Evolutionary conservation across 37 sponge, comb jelly and placozoan species (phyloP).

Genomic region (Sycon ciliatum): DNA sequence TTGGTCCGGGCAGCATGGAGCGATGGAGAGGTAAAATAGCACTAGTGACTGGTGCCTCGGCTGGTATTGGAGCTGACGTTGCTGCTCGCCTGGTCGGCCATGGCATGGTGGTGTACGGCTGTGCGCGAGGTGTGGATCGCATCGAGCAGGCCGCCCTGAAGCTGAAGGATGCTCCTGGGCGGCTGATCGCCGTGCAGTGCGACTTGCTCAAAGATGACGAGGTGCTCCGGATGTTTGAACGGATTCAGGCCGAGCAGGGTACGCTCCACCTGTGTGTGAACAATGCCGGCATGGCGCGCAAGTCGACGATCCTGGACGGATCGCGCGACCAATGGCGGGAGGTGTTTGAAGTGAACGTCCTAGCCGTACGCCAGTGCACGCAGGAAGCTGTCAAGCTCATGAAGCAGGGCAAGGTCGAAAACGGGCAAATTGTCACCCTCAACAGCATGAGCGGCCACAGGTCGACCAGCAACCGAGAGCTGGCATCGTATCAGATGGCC

Average conservation of each 20-base stretch:
- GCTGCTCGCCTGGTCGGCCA: neutral
- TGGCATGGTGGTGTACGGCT: neutral
- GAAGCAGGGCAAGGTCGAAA: conserved; percentile 46
- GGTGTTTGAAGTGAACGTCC: conserved; percentile 42
- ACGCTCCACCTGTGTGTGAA: conserved; percentile 63
- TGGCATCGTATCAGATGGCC: conserved; percentile 33
- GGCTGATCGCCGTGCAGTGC: conserved; percentile 61
- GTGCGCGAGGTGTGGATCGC: neutral
- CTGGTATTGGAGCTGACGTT: neutral
- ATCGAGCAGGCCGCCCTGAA: neutral
- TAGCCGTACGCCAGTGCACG: conserved; percentile 36
- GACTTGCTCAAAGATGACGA: conserved; percentile 65
- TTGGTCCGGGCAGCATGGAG: no score
- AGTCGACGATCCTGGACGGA: conserved; percentile 42
- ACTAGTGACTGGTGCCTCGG: neutral
- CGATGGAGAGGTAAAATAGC: neutral
- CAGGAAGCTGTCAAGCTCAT: conserved; percentile 61
- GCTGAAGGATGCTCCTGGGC: conserved; percentile 16
- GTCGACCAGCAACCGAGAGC: neutral
- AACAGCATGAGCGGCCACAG: conserved; percentile 64
- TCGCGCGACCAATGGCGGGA: conserved; percentile 60
- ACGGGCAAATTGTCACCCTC: conserved; percentile 60
- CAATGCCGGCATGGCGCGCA: conserved; percentile 69
- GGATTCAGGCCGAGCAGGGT: conserved; percentile 38
- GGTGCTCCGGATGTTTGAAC: conserved; percentile 38